phyloP scores from a whole-genome alignment of 2,113 vertebrate genomes.

The Nestor notabilis region DNA sequence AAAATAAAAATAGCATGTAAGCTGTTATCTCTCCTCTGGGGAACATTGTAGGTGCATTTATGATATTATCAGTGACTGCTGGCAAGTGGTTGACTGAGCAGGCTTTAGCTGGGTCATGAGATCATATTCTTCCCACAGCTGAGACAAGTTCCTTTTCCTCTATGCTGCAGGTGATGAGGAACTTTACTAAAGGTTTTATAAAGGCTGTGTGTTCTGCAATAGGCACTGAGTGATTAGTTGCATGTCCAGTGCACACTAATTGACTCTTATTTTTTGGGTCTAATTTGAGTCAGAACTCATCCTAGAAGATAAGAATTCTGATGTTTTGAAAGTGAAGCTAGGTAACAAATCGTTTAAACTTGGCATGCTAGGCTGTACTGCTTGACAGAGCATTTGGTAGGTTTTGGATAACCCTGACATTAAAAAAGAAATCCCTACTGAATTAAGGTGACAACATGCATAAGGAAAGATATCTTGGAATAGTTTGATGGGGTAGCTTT shows the following conservation, averaged over 20 bases:
- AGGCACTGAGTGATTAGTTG: neutral
- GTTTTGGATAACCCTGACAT: neutral
- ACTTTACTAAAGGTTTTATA: neutral
- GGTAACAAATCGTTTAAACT: neutral
- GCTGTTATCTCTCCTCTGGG: conserved; percentile 5
- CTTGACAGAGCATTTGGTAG: neutral
- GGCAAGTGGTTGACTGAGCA: neutral
- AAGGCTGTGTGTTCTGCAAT: neutral
- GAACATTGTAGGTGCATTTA: neutral
- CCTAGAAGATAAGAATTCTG: neutral
- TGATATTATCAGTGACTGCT: conserved; percentile 28
- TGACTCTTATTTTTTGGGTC: neutral
- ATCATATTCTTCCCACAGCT: neutral
- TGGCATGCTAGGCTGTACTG: accelerated
- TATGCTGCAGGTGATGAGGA: neutral
- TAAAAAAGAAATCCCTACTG: neutral
- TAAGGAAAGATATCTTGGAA: neutral
- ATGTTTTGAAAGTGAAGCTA: neutral
- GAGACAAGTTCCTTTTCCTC: neutral
- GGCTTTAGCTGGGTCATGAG: neutral
- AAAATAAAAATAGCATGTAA: conserved; percentile 19
- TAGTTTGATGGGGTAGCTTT: neutral
- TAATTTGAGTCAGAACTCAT: neutral
- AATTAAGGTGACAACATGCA: neutral
- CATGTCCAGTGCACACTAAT: neutral